Percentiles rank a stretch among this genome's conserved stretches.
Evolutionary conservation across 2,888 invertebrate species (phyloP).

Genomic region (Ametastegia equiseti): DNA sequence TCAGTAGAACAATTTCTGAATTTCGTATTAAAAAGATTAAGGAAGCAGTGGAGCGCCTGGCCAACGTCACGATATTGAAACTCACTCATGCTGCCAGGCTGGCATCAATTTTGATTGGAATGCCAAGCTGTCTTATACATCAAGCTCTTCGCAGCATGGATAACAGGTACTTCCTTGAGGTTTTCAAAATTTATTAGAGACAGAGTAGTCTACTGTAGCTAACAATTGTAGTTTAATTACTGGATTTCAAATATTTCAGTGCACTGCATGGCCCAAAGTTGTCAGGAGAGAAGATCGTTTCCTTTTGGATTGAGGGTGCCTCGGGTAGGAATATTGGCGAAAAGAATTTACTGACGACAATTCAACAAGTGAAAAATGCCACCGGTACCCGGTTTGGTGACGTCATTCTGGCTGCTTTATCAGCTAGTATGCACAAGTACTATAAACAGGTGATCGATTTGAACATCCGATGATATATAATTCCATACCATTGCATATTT

Average conservation of each 20-base stretch:
- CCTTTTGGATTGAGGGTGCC: conserved; percentile 62
- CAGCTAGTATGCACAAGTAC: conserved; percentile 76
- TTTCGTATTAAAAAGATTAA: neutral
- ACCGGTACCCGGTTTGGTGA: conserved; percentile 76
- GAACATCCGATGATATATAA: too few species aligned
- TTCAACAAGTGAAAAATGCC: conserved; percentile 62
- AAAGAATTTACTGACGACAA: conserved; percentile 70
- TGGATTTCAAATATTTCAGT: conserved; percentile 58
- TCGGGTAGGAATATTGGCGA: conserved; percentile 61
- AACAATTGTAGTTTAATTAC: neutral
- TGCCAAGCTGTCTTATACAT: conserved; percentile 63
- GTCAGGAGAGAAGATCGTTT: conserved; percentile 74
- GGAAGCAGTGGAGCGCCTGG: neutral
- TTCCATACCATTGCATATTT: neutral
- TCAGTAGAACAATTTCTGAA: neutral
- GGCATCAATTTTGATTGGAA: conserved; percentile 50
- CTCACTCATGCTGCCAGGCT: conserved; percentile 29
- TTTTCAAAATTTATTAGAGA: conserved; percentile 1
- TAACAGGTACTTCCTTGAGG: conserved; percentile 61
- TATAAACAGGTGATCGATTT: conserved; percentile 71
- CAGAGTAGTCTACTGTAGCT: too few species aligned
- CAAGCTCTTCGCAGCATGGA: conserved; percentile 71
- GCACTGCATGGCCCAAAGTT: conserved; percentile 76
- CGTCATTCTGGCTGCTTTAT: conserved; percentile 76
- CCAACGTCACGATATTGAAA: neutral